These are phyloP conservation scores for Agapornis roseicollis DNA, from an alignment of 2,113 vertebrate genomes.

Conservation along the genomic window DNA sequence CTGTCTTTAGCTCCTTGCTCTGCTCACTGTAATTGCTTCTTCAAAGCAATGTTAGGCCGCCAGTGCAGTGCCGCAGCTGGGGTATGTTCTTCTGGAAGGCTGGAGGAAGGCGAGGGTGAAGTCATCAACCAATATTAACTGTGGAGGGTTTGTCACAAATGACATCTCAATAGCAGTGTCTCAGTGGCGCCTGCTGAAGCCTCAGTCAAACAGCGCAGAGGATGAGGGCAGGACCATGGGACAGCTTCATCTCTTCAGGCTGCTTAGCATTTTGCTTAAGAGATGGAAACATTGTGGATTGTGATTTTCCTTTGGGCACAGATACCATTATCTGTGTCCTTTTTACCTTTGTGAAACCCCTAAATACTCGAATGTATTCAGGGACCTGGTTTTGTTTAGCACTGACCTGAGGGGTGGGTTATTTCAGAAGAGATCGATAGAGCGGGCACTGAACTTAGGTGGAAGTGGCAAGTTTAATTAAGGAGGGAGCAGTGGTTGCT, in stretches of 20 bases:
- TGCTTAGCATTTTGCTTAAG: neutral
- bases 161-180: neutral
- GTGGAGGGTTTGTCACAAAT: neutral
- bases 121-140: neutral
- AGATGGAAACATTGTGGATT: neutral
- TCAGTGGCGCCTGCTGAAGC: neutral
- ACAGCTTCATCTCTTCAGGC: neutral
- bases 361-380: no score
- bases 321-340: accelerated
- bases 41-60: conserved; percentile 10
- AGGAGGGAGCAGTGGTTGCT: neutral
- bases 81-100: neutral
- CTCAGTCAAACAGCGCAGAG: neutral
- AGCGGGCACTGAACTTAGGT: neutral
- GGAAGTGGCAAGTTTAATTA: neutral
- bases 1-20: conserved; percentile 54
- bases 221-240: neutral
- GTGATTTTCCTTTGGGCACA: neutral
- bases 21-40: conserved; percentile 64
- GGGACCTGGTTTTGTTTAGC: neutral
- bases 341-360: neutral
- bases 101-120: conserved; percentile 13
- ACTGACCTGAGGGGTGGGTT: neutral
- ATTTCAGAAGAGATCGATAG: neutral
- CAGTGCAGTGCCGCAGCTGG: neutral